Percentiles rank a stretch among this genome's conserved stretches.
Conservation (phyloP, 2,797 vertebrate genomes). For the Propithecus perrieri region DNA sequence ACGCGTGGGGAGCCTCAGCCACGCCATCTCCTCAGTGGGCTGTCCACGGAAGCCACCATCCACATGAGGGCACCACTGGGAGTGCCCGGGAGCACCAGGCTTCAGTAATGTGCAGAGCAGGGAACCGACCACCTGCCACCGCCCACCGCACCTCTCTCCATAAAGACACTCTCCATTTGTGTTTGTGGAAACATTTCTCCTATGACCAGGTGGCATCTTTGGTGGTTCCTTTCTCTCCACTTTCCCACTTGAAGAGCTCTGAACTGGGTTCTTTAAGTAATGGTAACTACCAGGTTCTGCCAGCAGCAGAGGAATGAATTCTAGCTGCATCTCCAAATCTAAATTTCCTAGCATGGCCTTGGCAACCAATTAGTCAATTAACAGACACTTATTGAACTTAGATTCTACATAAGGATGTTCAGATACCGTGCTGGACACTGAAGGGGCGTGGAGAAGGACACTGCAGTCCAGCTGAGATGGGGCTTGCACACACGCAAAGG, state of each 20-base stretch:
- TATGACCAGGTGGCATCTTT: neutral
- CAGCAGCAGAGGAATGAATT: neutral
- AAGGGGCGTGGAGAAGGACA: neutral
- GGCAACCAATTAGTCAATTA: neutral
- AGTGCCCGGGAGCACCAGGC: fast-evolving
- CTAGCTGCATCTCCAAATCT: neutral
- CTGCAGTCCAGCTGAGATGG: fast-evolving
- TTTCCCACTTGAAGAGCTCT: neutral
- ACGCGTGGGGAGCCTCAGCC: too few species aligned
- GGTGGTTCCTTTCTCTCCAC: neutral
- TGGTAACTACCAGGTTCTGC: neutral
- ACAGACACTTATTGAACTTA: neutral
- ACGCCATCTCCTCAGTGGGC: neutral
- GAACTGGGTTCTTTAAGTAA: neutral
- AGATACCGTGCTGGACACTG: fast-evolving
- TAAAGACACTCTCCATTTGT: fast-evolving
- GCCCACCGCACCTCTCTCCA: fast-evolving
- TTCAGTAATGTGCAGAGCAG: fast-evolving
- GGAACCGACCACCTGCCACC: neutral
- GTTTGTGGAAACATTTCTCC: neutral
- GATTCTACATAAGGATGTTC: fast-evolving
- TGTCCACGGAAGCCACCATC: neutral
- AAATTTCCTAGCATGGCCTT: neutral
- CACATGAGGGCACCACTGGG: neutral
- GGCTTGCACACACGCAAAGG: neutral